Conservation (phyloP, 2,113 vertebrate species). For the Prunella fulvescens region DNA sequence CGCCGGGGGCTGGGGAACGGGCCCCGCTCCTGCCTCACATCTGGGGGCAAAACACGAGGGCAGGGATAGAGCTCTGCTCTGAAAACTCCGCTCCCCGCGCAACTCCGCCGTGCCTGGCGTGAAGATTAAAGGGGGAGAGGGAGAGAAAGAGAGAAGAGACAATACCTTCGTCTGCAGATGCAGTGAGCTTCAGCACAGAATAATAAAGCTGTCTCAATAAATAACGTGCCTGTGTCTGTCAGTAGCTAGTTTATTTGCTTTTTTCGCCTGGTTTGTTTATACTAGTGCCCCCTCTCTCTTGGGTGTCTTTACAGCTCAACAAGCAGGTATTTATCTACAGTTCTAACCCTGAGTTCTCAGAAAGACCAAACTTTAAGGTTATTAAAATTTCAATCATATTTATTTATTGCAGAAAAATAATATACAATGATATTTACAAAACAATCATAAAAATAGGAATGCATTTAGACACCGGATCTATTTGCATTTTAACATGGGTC, state of each 20-base stretch:
- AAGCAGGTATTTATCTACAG: constrained; percentile 69
- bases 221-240: constrained; percentile 73
- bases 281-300: constrained; percentile 61
- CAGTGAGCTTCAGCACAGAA: constrained; percentile 47
- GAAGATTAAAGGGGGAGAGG: not conserved
- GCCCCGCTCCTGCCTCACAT: not conserved
- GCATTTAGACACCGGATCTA: constrained; percentile 93
- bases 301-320: constrained; percentile 71
- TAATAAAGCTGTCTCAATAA: constrained; percentile 76
- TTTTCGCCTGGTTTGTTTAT: constrained; percentile 76
- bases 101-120: not conserved
- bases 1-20: not conserved
- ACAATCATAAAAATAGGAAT: constrained; percentile 95
- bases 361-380: constrained; percentile 75
- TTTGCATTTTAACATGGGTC: constrained; percentile 89
- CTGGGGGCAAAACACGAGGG: not conserved
- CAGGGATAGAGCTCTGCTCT: not conserved
- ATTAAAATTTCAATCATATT: constrained; percentile 84
- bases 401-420: constrained; percentile 98
- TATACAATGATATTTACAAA: constrained; percentile 97
- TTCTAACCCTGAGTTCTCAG: constrained; percentile 55
- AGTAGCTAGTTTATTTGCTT: constrained; percentile 76
- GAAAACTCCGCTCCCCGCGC: not conserved
- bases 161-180: not conserved
- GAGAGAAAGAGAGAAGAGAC: constrained; percentile 18